A percentile compares a stretch with the other conserved stretches of the same genome.
These are phyloP conservation scores for Hemicrepidius hirtus DNA, from an alignment of 2,888 invertebrate species.

Conservation along the genomic window DNA sequence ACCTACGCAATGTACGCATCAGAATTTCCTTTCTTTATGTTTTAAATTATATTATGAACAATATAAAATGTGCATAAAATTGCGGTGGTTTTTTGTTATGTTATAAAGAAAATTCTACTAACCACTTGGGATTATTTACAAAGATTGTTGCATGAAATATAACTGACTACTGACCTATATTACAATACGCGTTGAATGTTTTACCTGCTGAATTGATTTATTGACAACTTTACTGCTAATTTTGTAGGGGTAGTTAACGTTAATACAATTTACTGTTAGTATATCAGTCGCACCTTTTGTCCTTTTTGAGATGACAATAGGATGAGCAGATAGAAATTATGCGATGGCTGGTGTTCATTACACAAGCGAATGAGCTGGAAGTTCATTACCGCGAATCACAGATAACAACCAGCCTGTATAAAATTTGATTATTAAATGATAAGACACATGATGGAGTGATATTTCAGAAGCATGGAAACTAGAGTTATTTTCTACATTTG, in stretches of 20 bases:
- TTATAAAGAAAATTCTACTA: too few species aligned
- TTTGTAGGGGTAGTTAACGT: too few species aligned
- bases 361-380: constrained; percentile 53
- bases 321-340: constrained; percentile 39
- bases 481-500: constrained; percentile 2
- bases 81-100: too few species aligned
- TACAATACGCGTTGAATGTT: too few species aligned
- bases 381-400: constrained; percentile 54
- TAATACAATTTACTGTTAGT: not conserved
- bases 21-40: not conserved
- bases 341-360: constrained; percentile 53
- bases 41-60: too few species aligned
- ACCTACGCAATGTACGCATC: not conserved
- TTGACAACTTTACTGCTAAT: too few species aligned
- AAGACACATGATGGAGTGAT: constrained; percentile 35
- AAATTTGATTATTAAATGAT: constrained; percentile 47
- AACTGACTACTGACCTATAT: too few species aligned
- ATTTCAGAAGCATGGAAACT: not conserved
- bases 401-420: constrained; percentile 37
- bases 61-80: too few species aligned
- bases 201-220: too few species aligned
- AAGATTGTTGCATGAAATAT: too few species aligned
- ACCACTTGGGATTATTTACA: too few species aligned
- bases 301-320: constrained; percentile 32
- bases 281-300: constrained; percentile 1